Evolutionary conservation across 2,888 invertebrate genomes (phyloP).

Genomic region (Odontomyia ornata): DNA sequence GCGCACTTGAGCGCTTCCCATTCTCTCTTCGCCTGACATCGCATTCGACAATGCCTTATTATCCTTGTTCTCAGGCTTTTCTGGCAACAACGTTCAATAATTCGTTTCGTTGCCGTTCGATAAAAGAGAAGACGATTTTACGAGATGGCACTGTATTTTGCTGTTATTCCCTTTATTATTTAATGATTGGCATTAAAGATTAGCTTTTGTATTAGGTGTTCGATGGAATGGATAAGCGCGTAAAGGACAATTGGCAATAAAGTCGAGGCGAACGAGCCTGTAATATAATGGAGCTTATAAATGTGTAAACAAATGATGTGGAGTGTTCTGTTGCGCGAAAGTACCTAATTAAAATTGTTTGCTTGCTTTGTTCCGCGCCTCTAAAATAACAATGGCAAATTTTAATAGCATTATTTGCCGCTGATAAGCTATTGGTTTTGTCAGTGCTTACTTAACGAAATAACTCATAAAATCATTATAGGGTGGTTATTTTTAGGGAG

Average conservation of each 20-base stretch:
- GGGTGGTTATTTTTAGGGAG: too few relatives aligned
- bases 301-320: neutral
- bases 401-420: neutral
- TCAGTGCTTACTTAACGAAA: neutral
- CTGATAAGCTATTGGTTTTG: neutral
- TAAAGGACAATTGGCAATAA: slow-evolving; percentile 31
- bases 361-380: neutral
- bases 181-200: slow-evolving; percentile 42
- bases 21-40: neutral
- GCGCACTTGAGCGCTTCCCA: neutral
- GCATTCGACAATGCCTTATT: neutral
- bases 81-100: neutral
- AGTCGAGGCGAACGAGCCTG: neutral
- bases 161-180: slow-evolving; percentile 34
- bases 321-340: neutral
- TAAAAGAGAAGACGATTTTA: slow-evolving; percentile 14
- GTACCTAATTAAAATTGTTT: slow-evolving; percentile 25
- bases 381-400: neutral
- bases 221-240: slow-evolving; percentile 1
- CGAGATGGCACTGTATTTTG: neutral
- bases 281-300: slow-evolving; percentile 2
- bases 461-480: neutral
- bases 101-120: neutral
- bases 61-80: neutral
- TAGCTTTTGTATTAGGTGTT: slow-evolving; percentile 33